Base-by-base conservation (phyloP, 1,140 invertebrate genomes). In the Octopus bimaculoides region DNA sequence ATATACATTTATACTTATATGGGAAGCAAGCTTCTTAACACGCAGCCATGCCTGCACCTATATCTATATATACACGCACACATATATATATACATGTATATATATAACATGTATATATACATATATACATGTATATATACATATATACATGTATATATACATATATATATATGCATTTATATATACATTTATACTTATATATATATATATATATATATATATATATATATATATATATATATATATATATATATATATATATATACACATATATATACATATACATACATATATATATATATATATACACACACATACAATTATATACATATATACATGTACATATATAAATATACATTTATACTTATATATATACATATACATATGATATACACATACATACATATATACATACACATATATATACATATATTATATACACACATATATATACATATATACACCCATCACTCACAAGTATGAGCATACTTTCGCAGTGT, bases 51-150 rank as follows among this genome's bases (percentile, higher is more conserved):
- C n/a, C n/a, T n/a, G n/a, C n/a, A n/a, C n/a, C n/a, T n/a, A n/a
- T n/a, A n/a, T n/a, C n/a, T n/a, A n/a, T 69, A 20, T 69, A 20
- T 6, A 20, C 5, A 20, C 5, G 3, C 5, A 14, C 5, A 69
- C 26, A 69, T 69, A 69, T 69, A 20, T 6, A 20, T 6, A 20
- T 69, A 20, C 5, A 20, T 69, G 5, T 69, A 14, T 69, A 20
- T 69, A 14, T 14, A 20, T 69, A 17, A 10, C 5, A 69, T 69
- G 5, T 69, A 69, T 69, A 69, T 6, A 14, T 6, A 69, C 7
- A 76, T 76, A 76, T 76, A 76, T 20, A 76, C 53, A 14, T 75
- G 9, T 10, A 75, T 75, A 75, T 75, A 75, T 75, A 75, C 20
- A 75, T 75, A 61, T 61, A 61, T 61, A 61, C 17, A 61, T 61